Conservation (phyloP, 2,113 vertebrate species). For the Serinus canaria region DNA sequence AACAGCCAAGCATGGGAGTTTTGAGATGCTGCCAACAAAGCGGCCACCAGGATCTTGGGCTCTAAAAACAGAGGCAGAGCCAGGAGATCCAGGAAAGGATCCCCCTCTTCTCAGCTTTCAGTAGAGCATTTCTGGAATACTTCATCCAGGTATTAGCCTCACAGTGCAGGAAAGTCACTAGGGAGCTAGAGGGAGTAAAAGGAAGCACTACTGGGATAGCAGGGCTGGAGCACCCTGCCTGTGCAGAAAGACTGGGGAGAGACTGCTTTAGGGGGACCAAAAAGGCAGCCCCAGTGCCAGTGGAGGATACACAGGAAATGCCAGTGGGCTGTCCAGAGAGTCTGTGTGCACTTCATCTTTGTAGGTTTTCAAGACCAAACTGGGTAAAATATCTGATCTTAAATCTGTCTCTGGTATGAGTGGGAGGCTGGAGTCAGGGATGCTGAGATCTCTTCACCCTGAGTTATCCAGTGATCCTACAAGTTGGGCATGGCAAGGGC, state of each 20-base stretch:
- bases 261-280: neutral
- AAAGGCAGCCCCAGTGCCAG: neutral
- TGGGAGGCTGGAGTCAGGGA: neutral
- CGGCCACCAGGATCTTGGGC: neutral
- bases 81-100: neutral
- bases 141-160: neutral
- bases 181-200: neutral
- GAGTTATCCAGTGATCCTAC: neutral
- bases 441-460: neutral
- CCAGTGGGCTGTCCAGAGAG: neutral
- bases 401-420: neutral
- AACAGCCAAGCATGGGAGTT: neutral
- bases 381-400: neutral
- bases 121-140: neutral
- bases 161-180: neutral
- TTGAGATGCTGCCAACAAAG: neutral
- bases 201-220: fast-evolving
- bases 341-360: neutral
- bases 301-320: neutral
- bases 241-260: neutral
- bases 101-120: neutral
- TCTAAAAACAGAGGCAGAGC: neutral
- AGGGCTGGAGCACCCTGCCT: neutral
- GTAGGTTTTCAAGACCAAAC: neutral
- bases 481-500: neutral